These are phyloP conservation scores for Synergus gifuensis DNA, from an alignment of 2,888 invertebrate species.

Conservation along the genomic window DNA sequence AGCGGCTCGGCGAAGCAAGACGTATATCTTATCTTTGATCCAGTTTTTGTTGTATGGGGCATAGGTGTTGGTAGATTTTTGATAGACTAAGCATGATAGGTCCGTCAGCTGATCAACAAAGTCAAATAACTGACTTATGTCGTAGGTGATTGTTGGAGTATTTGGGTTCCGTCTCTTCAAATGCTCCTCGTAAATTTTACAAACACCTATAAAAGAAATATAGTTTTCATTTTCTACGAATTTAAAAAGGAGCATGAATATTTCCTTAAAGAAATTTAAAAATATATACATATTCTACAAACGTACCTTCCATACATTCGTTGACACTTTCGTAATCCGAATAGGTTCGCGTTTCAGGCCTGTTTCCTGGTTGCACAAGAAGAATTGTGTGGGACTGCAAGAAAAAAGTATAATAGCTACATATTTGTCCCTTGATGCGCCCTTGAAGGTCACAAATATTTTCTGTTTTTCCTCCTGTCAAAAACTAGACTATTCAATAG, in stretches of 20 bases:
- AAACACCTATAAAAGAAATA: conserved; percentile 83
- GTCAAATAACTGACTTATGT: conserved; percentile 98
- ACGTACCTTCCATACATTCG: conserved; percentile 96
- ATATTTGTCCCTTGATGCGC: no score
- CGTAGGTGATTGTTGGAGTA: conserved; percentile 98
- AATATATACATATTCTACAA: background rate
- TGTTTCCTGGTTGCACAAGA: conserved; percentile 94
- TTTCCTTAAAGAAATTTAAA: conserved; percentile 1
- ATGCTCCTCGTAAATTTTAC: conserved; percentile 99
- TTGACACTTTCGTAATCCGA: conserved; percentile 99
- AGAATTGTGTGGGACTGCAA: conserved; percentile 97
- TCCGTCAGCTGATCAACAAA: conserved; percentile 98
- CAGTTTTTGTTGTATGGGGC: conserved; percentile 99
- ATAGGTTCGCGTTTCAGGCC: conserved; percentile 97
- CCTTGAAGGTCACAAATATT: no score
- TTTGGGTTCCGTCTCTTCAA: conserved; percentile 96
- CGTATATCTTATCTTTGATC: conserved; percentile 99
- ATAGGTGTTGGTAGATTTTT: conserved; percentile 96
- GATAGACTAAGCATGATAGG: conserved; percentile 96
- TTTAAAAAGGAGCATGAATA: conserved; percentile 6
- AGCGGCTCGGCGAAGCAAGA: conserved; percentile 94
- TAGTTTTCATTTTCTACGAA: background rate
- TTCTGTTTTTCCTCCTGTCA: no score
- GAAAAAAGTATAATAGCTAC: conserved; percentile 54
- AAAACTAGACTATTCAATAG: no score